Percentiles rank a stretch among this genome's conserved stretches.
Conservation (phyloP, 2,888 invertebrate species). For the Dexiosoma caninum region DNA sequence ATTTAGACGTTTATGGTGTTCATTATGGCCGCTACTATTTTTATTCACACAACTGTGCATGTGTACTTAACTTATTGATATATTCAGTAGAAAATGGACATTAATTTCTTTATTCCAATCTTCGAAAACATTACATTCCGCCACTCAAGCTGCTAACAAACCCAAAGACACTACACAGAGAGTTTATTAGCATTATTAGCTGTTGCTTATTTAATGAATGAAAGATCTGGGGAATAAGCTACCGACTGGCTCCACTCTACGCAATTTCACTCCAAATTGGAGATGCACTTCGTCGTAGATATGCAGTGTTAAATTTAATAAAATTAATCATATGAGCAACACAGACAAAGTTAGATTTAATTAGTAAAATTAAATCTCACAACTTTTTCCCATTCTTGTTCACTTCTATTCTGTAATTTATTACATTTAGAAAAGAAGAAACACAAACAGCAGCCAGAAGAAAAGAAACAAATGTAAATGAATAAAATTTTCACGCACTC, state of each 20-base stretch:
- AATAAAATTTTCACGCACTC: conserved; percentile 52
- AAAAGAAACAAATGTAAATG: conserved; percentile 12
- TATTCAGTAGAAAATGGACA: not conserved
- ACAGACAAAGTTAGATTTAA: conserved; percentile 62
- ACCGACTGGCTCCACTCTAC: not conserved
- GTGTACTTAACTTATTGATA: not conserved
- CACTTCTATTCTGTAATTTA: conserved; percentile 44
- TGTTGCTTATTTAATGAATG: conserved; percentile 34
- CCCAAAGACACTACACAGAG: not conserved
- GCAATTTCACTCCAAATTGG: not conserved
- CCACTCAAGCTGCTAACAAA: not conserved
- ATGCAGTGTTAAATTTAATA: conserved; percentile 43
- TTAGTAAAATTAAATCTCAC: conserved; percentile 62
- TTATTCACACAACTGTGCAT: too few relatives aligned
- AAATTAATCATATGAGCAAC: conserved; percentile 57
- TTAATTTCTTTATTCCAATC: not conserved
- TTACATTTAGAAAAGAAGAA: conserved; percentile 42
- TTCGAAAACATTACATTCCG: not conserved
- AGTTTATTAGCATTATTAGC: conserved; percentile 45
- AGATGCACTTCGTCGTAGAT: not conserved
- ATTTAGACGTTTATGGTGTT: too few relatives aligned
- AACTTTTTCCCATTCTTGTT: conserved; percentile 37
- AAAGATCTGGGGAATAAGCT: not conserved
- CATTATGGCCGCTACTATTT: too few relatives aligned
- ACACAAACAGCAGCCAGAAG: not conserved